Percentiles rank a stretch among this genome's conserved stretches.
Conservation (phyloP, 2,113 vertebrate species). For the Aspiorhynchus laticeps region DNA sequence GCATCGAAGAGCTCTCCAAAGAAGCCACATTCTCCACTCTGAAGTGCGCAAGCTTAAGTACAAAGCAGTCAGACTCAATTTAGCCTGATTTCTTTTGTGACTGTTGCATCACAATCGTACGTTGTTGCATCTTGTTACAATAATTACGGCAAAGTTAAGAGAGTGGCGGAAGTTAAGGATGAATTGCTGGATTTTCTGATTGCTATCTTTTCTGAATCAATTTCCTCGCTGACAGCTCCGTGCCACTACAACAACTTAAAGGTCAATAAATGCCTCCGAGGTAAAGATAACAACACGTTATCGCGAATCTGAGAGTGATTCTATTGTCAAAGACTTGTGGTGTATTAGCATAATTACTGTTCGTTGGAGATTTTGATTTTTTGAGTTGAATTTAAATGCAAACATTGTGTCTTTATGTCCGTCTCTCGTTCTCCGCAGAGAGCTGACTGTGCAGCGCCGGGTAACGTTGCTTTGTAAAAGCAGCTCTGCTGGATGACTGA, state of each 20-base stretch:
- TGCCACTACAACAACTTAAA: constrained; percentile 18
- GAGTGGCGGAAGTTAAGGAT: neutral
- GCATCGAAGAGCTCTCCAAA: constrained; percentile 35
- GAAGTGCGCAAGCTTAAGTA: constrained; percentile 22
- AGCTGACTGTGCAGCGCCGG: constrained; percentile 6
- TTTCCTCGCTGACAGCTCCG: constrained; percentile 4
- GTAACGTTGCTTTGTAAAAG: constrained; percentile 25
- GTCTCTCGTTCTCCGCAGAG: neutral
- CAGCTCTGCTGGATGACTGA: constrained; percentile 14
- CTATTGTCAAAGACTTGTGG: constrained; percentile 15
- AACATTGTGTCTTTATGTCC: neutral
- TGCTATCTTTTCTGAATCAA: constrained; percentile 6
- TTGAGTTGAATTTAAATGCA: neutral
- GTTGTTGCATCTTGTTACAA: neutral
- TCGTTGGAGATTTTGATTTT: neutral
- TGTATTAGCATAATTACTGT: constrained; percentile 35
- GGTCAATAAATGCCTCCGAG: constrained; percentile 32
- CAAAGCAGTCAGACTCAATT: constrained; percentile 33
- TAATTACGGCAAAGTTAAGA: neutral
- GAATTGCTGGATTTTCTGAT: constrained; percentile 19
- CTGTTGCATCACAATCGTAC: constrained; percentile 22
- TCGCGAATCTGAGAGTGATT: neutral
- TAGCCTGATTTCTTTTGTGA: constrained; percentile 18
- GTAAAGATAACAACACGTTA: neutral
- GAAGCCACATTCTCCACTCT: constrained; percentile 21